Evolutionary conservation across 2,888 invertebrate species (phyloP).

Genomic region (Incurvaria masculella): DNA sequence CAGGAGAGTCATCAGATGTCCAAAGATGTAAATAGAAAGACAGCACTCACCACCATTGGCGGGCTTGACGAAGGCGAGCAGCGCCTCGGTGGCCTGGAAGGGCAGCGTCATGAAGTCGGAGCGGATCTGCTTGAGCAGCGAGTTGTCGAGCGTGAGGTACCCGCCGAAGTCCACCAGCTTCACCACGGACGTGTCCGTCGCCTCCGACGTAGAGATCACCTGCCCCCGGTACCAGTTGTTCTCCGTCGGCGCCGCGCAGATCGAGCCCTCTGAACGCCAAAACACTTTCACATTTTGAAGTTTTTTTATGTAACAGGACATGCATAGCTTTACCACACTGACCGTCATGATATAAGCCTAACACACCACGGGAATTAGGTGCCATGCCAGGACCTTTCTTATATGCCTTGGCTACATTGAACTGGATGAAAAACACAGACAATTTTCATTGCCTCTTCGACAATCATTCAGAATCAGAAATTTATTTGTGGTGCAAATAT

Average conservation of each 20-base stretch:
- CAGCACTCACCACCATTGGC: constrained; percentile 62
- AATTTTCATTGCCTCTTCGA: too few species aligned
- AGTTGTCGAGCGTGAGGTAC: constrained; percentile 73
- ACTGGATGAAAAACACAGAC: too few species aligned
- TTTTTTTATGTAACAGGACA: too few species aligned
- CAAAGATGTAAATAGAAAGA: constrained; percentile 12
- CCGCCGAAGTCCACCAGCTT: constrained; percentile 96
- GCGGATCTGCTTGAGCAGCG: constrained; percentile 85
- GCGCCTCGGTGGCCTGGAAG: constrained; percentile 96
- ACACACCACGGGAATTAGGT: too few species aligned
- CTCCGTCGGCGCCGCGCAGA: constrained; percentile 84
- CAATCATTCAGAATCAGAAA: too few species aligned
- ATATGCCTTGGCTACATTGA: too few species aligned
- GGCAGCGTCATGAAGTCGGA: constrained; percentile 92
- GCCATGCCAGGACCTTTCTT: too few species aligned
- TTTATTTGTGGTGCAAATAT: too few species aligned
- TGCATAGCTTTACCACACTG: too few species aligned
- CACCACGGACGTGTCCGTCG: constrained; percentile 71
- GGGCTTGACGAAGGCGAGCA: constrained; percentile 85
- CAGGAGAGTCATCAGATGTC: neutral
- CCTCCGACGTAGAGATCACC: constrained; percentile 67
- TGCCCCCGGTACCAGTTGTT: constrained; percentile 90
- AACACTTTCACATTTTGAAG: too few species aligned
- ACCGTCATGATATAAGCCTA: too few species aligned
- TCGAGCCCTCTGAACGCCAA: constrained; percentile 70